Percentiles rank a stretch among this genome's conserved stretches.
Evolutionary conservation across 2,113 vertebrate genomes (phyloP).

Genomic region (Nannobrachium achirus): DNA sequence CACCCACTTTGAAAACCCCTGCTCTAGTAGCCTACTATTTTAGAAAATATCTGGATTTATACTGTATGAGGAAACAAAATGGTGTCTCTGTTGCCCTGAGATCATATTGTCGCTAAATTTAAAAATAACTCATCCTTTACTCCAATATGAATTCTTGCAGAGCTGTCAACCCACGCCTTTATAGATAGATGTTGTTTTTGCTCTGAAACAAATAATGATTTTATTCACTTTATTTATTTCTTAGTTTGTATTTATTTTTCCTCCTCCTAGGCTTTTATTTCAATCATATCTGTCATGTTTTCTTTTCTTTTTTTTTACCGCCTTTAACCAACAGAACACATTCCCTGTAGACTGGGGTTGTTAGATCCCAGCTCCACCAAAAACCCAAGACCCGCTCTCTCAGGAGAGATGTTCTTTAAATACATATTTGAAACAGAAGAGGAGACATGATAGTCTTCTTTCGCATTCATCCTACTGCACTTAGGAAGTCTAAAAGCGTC

Average conservation of each 20-base stretch:
- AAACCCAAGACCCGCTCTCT: constrained; percentile 25
- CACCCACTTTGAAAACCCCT: too few relatives aligned
- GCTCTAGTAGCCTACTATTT: too few relatives aligned
- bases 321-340: constrained; percentile 58
- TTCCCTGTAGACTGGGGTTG: constrained; percentile 45
- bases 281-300: constrained; percentile 55
- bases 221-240: too few relatives aligned
- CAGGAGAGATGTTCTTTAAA: constrained; percentile 63
- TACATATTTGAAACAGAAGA: constrained; percentile 51
- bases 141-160: constrained; percentile 25
- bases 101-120: neutral
- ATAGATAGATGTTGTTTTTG: constrained; percentile 44
- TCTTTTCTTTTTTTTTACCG: constrained; percentile 2
- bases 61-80: constrained; percentile 17
- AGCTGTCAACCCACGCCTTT: constrained; percentile 37
- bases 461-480: constrained; percentile 74
- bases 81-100: constrained; percentile 11
- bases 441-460: constrained; percentile 43
- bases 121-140: constrained; percentile 43
- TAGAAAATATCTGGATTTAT: neutral
- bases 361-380: constrained; percentile 54
- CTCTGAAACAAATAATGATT: constrained; percentile 52
- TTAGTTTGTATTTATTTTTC: constrained; percentile 60
- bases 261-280: constrained; percentile 53
- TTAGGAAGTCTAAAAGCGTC: constrained; percentile 72